A percentile compares a stretch with the other conserved stretches of the same genome.
These are phyloP conservation scores for Lethrus apterus DNA, from an alignment of 1,140 invertebrate species.

Conservation along the genomic window DNA sequence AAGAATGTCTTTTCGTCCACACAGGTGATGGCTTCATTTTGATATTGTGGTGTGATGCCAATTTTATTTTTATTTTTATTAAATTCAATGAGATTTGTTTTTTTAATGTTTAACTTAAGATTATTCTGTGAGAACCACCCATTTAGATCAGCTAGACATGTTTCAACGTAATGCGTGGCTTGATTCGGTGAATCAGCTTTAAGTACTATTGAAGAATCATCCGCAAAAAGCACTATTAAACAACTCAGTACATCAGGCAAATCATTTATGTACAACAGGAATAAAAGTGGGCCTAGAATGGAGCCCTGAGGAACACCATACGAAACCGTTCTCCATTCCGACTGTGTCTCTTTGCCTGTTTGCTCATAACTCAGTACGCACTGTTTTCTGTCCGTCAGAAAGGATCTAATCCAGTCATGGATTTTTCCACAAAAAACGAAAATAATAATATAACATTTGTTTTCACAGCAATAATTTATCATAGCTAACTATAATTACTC, in stretches of 20 bases:
- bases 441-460: too few species aligned
- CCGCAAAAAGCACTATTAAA: neutral
- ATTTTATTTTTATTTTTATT: too few species aligned
- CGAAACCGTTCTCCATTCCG: slow-evolving; percentile 2
- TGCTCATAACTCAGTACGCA: neutral
- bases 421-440: too few species aligned
- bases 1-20: too few species aligned
- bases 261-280: neutral
- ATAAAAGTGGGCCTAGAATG: neutral
- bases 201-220: slow-evolving; percentile 1
- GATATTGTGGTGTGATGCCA: too few species aligned
- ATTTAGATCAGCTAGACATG: neutral
- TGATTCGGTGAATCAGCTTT: neutral
- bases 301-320: neutral
- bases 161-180: neutral
- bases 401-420: too few species aligned
- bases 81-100: too few species aligned
- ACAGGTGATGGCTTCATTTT: too few species aligned
- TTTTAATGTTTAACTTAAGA: slow-evolving; percentile 2
- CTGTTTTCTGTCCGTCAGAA: too few species aligned
- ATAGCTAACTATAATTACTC: too few species aligned
- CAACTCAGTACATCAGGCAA: neutral
- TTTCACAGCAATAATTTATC: too few species aligned
- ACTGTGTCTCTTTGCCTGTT: neutral
- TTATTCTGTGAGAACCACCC: neutral